A percentile compares a stretch with the other conserved stretches of the same genome.
These are phyloP conservation scores for Naso thynnoides DNA, from an alignment of 2,797 vertebrate genomes.

Conservation along the genomic window DNA sequence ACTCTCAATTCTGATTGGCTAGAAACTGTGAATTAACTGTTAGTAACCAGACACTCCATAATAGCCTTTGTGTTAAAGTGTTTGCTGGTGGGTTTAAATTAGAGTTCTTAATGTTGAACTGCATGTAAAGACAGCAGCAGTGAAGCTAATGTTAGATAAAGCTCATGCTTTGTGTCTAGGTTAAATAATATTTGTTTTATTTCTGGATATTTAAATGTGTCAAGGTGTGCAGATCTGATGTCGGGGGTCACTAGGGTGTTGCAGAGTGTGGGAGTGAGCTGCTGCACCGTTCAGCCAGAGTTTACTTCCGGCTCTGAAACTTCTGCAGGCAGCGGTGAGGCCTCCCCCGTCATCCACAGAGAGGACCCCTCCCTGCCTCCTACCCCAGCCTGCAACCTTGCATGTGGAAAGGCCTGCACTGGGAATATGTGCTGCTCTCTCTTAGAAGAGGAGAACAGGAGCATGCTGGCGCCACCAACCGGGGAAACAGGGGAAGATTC, in stretches of 20 bases:
- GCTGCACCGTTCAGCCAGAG: constrained; percentile 86
- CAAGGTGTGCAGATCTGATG: constrained; percentile 75
- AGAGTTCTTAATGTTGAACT: neutral
- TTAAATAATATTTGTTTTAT: neutral
- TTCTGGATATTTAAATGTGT: neutral
- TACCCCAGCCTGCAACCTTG: constrained; percentile 67
- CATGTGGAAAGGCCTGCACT: constrained; percentile 75
- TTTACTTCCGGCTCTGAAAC: constrained; percentile 41
- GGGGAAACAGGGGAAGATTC: constrained; percentile 54
- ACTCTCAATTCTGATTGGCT: neutral
- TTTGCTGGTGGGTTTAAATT: neutral
- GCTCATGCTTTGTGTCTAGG: neutral
- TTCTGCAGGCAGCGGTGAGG: neutral
- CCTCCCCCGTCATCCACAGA: constrained; percentile 20
- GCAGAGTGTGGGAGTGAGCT: constrained; percentile 73
- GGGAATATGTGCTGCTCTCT: constrained; percentile 79
- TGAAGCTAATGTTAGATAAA: neutral
- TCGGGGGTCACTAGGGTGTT: constrained; percentile 75
- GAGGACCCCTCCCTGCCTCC: constrained; percentile 18
- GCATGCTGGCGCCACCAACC: constrained; percentile 36
- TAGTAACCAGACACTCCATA: neutral
- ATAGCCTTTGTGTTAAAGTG: no score
- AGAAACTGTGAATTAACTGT: neutral
- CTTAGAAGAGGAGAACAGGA: constrained; percentile 23
- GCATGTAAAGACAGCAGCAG: neutral